These are phyloP conservation scores for Aricia artaxerxes DNA, from an alignment of 2,888 invertebrate species.

Conservation along the genomic window DNA sequence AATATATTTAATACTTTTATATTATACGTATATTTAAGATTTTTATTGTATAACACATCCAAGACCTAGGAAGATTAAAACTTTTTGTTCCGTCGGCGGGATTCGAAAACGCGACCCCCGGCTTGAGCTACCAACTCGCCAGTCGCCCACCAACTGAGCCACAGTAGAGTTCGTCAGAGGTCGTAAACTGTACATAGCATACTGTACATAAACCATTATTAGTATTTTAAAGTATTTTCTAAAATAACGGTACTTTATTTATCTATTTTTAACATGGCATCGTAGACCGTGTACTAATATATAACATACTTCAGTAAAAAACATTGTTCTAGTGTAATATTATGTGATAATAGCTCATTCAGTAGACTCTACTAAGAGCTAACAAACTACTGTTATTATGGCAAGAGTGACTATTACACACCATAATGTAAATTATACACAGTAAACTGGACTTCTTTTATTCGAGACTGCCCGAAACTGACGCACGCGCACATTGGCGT, in stretches of 20 bases:
- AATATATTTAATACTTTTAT: too few species aligned
- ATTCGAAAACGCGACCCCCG: too few species aligned
- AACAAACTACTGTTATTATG: slow-evolving; percentile 20
- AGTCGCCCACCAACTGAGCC: too few species aligned
- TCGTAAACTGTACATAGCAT: too few species aligned
- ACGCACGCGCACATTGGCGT: background rate
- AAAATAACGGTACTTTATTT: background rate
- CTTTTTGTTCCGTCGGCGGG: too few species aligned
- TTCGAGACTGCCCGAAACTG: background rate
- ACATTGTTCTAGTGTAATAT: background rate
- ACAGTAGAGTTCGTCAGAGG: too few species aligned
- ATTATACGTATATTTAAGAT: too few species aligned
- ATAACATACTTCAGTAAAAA: background rate
- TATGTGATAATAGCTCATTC: slow-evolving; percentile 9
- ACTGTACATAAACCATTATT: too few species aligned
- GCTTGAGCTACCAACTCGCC: too few species aligned
- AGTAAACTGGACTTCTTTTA: background rate
- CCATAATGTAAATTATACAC: background rate
- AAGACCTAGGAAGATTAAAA: too few species aligned
- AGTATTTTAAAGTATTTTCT: too few species aligned
- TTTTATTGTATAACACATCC: too few species aligned
- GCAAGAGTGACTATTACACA: background rate
- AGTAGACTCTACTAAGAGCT: slow-evolving; percentile 16
- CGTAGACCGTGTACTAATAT: background rate
- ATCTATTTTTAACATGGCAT: background rate